Conservation (phyloP, 2,797 vertebrate genomes). For the Sebastes vulpes region DNA sequence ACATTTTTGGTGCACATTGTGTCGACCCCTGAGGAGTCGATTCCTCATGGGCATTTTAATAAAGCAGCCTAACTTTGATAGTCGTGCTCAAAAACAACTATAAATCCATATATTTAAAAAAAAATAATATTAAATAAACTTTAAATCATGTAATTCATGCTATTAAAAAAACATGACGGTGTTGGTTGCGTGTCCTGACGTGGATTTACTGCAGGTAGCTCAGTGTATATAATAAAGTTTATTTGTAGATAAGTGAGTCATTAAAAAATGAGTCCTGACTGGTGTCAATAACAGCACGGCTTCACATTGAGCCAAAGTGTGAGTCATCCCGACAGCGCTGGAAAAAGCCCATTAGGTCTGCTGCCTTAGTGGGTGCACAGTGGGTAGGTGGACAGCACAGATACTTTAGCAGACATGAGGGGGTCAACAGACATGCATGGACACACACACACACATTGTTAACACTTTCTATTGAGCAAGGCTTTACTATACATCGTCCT, state of each 20-base stretch:
- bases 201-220: conserved; percentile 31
- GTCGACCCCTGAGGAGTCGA: neutral
- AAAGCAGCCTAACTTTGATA: neutral
- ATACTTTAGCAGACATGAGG: conserved; percentile 28
- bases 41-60: neutral
- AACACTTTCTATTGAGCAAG: conserved; percentile 23
- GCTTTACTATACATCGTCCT: conserved; percentile 12
- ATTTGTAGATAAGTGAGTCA: conserved; percentile 51
- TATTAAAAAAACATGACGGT: neutral
- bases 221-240: conserved; percentile 1
- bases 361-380: conserved; percentile 39
- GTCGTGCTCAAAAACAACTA: neutral
- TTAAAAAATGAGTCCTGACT: conserved; percentile 58
- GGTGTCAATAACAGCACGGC: conserved; percentile 55
- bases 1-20: neutral
- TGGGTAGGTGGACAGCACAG: conserved; percentile 44
- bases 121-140: neutral
- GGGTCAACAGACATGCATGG: conserved; percentile 28
- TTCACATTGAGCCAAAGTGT: conserved; percentile 57
- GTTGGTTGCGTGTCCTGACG: neutral
- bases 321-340: conserved; percentile 61
- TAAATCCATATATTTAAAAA: neutral
- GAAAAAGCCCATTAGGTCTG: conserved; percentile 64
- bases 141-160: neutral
- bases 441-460: conserved; percentile 24